Evolutionary conservation across 2,797 vertebrate genomes (phyloP).

Genomic region (Galaxias olidus): DNA sequence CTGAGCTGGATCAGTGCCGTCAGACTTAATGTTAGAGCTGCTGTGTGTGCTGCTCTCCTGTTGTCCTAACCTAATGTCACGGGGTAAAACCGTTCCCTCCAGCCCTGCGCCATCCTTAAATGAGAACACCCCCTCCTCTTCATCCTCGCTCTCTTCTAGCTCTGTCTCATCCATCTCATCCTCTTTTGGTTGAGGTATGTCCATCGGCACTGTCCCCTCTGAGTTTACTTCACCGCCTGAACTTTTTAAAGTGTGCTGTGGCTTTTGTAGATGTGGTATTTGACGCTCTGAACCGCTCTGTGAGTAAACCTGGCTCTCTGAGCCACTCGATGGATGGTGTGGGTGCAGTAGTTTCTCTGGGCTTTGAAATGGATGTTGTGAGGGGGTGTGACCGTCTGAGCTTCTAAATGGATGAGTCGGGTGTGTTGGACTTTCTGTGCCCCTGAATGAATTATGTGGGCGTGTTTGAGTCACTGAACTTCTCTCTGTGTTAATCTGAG

Average conservation of each 20-base stretch:
- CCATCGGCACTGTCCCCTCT: neutral
- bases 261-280: conserved; percentile 14
- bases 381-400: conserved; percentile 7
- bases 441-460: conserved; percentile 14
- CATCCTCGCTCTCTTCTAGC: conserved; percentile 14
- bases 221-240: neutral
- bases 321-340: neutral
- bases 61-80: conserved; percentile 14
- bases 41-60: conserved; percentile 7
- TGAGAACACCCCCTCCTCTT: conserved; percentile 16
- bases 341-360: conserved; percentile 19
- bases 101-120: conserved; percentile 31
- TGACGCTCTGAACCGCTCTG: conserved; percentile 8
- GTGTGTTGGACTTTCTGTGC: neutral
- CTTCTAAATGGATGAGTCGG: neutral
- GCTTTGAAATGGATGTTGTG: conserved; percentile 20
- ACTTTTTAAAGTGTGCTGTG: no score
- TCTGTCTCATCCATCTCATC: conserved; percentile 12
- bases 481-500: conserved; percentile 26
- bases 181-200: neutral
- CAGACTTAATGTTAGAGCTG: conserved; percentile 12
- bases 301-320: conserved; percentile 6
- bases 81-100: conserved; percentile 26
- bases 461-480: conserved; percentile 17
- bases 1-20: conserved; percentile 28